Percentiles rank a stretch among this genome's conserved stretches.
Evolutionary conservation across 2,113 vertebrate genomes (phyloP).

Genomic region (Rynchops niger): DNA sequence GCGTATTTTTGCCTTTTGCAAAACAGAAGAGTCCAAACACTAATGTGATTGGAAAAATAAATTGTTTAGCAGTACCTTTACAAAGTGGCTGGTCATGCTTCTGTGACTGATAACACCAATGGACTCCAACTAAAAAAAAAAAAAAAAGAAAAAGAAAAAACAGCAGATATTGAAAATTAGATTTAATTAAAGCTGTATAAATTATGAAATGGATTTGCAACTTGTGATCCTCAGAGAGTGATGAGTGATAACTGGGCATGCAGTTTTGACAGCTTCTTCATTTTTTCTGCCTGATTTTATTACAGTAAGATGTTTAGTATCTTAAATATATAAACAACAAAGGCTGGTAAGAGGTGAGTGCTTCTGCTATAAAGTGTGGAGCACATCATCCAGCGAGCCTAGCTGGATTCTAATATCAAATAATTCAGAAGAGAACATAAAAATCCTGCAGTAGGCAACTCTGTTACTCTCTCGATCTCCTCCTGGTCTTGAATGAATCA

Average conservation of each 20-base stretch:
- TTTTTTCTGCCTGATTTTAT: neutral
- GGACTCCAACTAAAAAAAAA: neutral
- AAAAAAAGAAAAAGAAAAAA: neutral
- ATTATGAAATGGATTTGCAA: neutral
- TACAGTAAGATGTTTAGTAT: neutral
- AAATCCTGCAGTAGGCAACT: neutral
- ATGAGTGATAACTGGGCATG: neutral
- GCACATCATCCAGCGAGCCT: neutral
- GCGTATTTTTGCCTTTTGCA: neutral
- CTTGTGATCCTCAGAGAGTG: neutral
- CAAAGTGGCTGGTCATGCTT: neutral
- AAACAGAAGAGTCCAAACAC: neutral
- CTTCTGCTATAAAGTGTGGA: neutral
- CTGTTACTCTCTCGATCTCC: neutral
- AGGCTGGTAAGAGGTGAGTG: neutral
- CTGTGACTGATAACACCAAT: slow-evolving; percentile 64
- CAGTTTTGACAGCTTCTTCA: neutral
- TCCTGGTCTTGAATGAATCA: neutral
- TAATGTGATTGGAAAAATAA: neutral
- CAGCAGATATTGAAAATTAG: neutral
- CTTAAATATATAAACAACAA: neutral
- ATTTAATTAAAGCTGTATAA: neutral
- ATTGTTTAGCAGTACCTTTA: slow-evolving; percentile 6
- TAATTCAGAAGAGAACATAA: neutral
- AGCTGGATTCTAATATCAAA: neutral